Conservation (phyloP, 2,113 vertebrate genomes). For the Trogon melanurus region DNA sequence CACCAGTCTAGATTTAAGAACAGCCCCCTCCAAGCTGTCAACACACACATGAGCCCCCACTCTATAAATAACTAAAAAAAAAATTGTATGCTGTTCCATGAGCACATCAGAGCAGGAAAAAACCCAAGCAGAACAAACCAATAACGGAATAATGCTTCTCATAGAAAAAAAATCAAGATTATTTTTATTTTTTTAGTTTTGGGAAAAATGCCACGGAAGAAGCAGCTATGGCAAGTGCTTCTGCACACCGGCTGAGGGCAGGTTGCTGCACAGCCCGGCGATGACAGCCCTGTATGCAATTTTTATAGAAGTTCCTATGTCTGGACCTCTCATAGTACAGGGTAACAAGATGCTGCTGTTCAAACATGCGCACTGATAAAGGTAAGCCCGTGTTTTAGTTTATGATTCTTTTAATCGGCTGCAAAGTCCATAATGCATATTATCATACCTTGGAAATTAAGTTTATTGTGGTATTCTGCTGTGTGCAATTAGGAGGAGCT, state of each 20-base stretch:
- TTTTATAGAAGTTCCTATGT: neutral
- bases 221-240: neutral
- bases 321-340: neutral
- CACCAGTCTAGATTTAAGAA: neutral
- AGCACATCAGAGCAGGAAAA: neutral
- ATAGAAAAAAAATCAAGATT: no score
- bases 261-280: neutral
- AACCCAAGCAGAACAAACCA: neutral
- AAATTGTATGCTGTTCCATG: neutral
- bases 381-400: neutral
- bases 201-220: neutral
- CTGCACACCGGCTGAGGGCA: neutral
- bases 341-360: neutral
- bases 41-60: neutral
- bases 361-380: neutral
- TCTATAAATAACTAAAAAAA: neutral
- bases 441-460: neutral
- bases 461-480: neutral
- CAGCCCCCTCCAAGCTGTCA: neutral
- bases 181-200: no score
- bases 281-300: neutral
- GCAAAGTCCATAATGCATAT: neutral
- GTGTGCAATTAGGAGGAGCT: fast-evolving
- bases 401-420: neutral
- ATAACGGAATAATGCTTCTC: neutral